These are phyloP conservation scores for Uropsilus gracilis DNA, from an alignment of 2,113 vertebrate species.

Conservation along the genomic window DNA sequence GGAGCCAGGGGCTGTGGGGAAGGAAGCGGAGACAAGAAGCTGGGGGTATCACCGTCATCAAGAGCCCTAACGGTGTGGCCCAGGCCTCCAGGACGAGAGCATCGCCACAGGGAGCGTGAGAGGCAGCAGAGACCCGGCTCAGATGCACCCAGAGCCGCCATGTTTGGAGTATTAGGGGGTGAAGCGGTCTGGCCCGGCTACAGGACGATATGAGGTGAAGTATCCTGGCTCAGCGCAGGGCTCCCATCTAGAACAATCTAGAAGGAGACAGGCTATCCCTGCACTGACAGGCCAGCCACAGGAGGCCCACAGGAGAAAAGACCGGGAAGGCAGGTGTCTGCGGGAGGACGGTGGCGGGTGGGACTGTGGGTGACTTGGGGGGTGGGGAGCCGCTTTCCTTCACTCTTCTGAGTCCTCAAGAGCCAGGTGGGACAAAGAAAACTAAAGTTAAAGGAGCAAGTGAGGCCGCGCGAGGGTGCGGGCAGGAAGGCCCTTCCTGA, in stretches of 20 bases:
- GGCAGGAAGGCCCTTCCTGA: neutral
- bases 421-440: constrained; percentile 2
- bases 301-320: neutral
- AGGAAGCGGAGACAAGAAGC: neutral
- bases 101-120: neutral
- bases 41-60: neutral
- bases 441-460: constrained; percentile 22
- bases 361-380: neutral
- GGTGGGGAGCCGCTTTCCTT: neutral
- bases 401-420: neutral
- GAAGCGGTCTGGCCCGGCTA: neutral
- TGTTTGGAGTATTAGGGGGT: neutral
- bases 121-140: neutral
- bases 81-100: neutral
- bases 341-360: neutral
- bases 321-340: neutral
- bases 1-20: neutral
- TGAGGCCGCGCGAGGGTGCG: neutral
- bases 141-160: neutral
- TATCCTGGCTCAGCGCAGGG: neutral
- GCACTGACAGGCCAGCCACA: too few relatives aligned
- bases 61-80: neutral
- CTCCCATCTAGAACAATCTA: too few relatives aligned
- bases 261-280: too few relatives aligned
- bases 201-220: neutral